These are phyloP conservation scores for Pogonognathellus flavescens DNA, from an alignment of 1,140 invertebrate species.

Conservation along the genomic window DNA sequence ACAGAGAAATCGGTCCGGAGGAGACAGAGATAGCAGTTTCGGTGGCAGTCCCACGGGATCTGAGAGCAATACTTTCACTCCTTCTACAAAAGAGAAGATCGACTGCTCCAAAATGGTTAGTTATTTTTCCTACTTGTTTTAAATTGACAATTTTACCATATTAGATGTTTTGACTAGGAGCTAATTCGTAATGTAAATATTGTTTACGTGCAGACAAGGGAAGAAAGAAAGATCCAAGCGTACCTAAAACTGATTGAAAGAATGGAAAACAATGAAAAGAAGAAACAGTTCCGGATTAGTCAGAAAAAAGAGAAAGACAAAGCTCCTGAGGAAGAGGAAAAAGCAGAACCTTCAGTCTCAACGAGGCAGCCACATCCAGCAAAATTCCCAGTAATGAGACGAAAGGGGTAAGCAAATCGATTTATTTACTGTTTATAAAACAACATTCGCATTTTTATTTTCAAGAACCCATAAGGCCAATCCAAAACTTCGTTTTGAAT, in stretches of 20 bases:
- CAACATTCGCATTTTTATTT: too few relatives aligned
- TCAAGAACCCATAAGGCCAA: too few relatives aligned
- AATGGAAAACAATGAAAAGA: slow-evolving; percentile 72
- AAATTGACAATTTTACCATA: too few relatives aligned
- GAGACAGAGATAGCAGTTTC: not conserved
- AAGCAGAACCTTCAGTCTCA: not conserved
- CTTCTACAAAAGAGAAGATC: not conserved
- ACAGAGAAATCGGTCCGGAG: slow-evolving; percentile 52
- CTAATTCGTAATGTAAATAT: too few relatives aligned
- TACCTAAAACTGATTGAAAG: slow-evolving; percentile 90
- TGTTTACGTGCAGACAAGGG: slow-evolving; percentile 78
- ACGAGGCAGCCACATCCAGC: slow-evolving; percentile 29
- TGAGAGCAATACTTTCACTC: not conserved
- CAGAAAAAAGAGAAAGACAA: slow-evolving; percentile 64
- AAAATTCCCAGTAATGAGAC: slow-evolving; percentile 51
- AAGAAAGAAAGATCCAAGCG: slow-evolving; percentile 96
- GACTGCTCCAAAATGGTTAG: slow-evolving; percentile 39
- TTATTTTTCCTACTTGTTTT: too few relatives aligned
- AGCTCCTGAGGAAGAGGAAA: slow-evolving; percentile 14
- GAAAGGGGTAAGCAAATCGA: slow-evolving; percentile 52
- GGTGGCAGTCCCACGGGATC: not conserved
- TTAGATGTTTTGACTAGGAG: too few relatives aligned
- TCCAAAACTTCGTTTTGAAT: too few relatives aligned
- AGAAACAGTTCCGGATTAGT: slow-evolving; percentile 71
- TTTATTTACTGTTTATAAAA: slow-evolving; percentile 3